Evolutionary conservation across 2,113 vertebrate species (phyloP), one percentile per base, ranked within the genome.

Genomic region (Polypterus senegalus): DNA sequence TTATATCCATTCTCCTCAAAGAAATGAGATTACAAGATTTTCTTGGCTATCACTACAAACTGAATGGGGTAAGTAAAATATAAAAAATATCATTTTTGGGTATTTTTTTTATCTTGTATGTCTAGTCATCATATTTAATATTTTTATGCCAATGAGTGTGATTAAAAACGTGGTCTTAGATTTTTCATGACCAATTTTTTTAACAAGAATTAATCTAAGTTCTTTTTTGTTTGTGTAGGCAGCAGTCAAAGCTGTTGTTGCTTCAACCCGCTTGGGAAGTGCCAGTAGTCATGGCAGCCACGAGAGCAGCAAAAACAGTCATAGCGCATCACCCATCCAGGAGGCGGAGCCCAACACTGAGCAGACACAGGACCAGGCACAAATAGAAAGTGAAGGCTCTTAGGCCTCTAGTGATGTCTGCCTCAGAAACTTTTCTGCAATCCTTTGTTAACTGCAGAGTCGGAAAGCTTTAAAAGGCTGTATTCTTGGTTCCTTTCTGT

Each of bases 221-320:
- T 54, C 4, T 65, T 69, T 51, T 69, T 58, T 72, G 54, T 65
- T 54, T 62, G 45, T 46, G 9, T 71, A 91, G 91, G 91, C 89
- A 10, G 89, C 88, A 1, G 89, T 92, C 59, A 92, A 92, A 78
- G 91, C 89, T 1, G 89, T 91, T 61, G 91, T 92, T 70, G 91
- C 91, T 9, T 92, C 89, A 4, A 84, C 88, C 1, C 83, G 88
- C 4, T 70, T 92, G 0, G 91, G 89, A 59, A 90, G 88, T 0
- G 84, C 87, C 58, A 69, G 88, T 43, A 61, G 81, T 63, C 89
- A 91, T 43, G 67, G 81, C 1, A 67, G 65, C 3, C 80, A 83
- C 0, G 85, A 91, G 1, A 69, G 70, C 74, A 83, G 74, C 71
- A 90, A 83, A 67, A 45, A 68, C 9, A 70, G 74, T 61, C 72